phyloP scores from a whole-genome alignment of 2,888 invertebrate genomes.

The Acleris holmiana region DNA sequence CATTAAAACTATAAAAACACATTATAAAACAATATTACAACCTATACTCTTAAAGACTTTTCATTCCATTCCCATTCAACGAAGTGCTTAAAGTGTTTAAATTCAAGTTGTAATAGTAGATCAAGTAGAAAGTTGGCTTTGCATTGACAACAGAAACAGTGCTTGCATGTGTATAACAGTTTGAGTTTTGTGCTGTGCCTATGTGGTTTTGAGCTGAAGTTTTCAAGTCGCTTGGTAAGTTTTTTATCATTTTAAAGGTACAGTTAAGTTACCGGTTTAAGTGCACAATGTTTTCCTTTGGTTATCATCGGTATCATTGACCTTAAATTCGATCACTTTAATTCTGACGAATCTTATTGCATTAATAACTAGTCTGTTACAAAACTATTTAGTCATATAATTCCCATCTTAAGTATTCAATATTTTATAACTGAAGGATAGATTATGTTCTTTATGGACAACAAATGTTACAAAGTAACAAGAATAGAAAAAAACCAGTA shows the following conservation, averaged over 20 bases:
- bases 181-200: slow-evolving; percentile 62
- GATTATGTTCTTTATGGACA: background rate
- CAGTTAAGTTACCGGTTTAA: slow-evolving; percentile 13
- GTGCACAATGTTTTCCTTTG: background rate
- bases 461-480: background rate
- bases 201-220: slow-evolving; percentile 56
- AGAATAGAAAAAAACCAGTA: background rate
- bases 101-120: slow-evolving; percentile 30
- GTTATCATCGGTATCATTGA: background rate
- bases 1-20: slow-evolving; percentile 43
- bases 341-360: no score
- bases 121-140: slow-evolving; percentile 63
- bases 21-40: background rate
- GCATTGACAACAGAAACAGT: slow-evolving; percentile 61
- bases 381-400: no score
- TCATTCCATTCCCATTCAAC: slow-evolving; percentile 34
- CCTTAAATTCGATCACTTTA: no score
- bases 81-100: background rate
- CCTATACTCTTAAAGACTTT: slow-evolving; percentile 28
- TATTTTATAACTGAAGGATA: no score
- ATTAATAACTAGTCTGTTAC: no score
- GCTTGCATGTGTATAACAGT: slow-evolving; percentile 55
- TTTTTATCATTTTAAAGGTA: slow-evolving; percentile 39
- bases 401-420: no score
- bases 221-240: slow-evolving; percentile 57